Percentiles rank a stretch among this genome's conserved stretches.
phyloP scores from a whole-genome alignment of 64 coral and sea anemone species.

The Trachythela sp. region DNA sequence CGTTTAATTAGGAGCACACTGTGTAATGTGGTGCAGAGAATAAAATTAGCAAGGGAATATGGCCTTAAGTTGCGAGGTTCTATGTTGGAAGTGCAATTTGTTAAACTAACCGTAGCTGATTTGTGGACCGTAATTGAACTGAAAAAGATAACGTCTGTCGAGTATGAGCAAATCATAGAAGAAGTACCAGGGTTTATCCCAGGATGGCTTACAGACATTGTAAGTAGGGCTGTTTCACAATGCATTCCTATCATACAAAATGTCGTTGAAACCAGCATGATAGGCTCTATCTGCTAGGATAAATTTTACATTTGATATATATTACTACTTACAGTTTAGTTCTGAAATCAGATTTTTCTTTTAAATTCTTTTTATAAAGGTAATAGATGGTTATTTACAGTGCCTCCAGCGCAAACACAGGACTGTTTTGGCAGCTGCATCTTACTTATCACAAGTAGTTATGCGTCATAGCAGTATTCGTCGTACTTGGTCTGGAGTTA shows the following conservation, averaged over 20 bases:
- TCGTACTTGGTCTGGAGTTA: background rate
- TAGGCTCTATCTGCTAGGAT: too few species aligned
- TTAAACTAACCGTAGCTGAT: background rate
- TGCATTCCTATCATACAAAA: too few species aligned
- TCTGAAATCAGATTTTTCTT: too few species aligned
- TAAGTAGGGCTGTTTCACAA: too few species aligned
- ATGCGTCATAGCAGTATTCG: constrained; percentile 21
- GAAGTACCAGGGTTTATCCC: background rate
- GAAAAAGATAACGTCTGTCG: background rate
- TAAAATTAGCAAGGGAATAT: background rate
- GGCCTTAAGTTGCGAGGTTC: background rate
- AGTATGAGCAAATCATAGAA: background rate
- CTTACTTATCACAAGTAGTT: constrained; percentile 20
- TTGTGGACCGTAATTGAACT: background rate
- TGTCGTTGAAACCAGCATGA: too few species aligned
- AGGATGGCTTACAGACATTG: too few species aligned
- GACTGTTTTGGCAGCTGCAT: background rate
- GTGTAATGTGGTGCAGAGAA: background rate
- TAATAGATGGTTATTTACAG: background rate
- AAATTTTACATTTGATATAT: too few species aligned
- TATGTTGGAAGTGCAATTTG: background rate
- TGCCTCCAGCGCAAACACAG: background rate
- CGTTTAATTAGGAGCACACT: background rate
- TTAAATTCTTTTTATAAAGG: background rate
- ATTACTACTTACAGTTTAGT: too few species aligned